Evolutionary conservation across 2,888 invertebrate genomes (phyloP).

Genomic region (Acanthosepion esculentum): DNA sequence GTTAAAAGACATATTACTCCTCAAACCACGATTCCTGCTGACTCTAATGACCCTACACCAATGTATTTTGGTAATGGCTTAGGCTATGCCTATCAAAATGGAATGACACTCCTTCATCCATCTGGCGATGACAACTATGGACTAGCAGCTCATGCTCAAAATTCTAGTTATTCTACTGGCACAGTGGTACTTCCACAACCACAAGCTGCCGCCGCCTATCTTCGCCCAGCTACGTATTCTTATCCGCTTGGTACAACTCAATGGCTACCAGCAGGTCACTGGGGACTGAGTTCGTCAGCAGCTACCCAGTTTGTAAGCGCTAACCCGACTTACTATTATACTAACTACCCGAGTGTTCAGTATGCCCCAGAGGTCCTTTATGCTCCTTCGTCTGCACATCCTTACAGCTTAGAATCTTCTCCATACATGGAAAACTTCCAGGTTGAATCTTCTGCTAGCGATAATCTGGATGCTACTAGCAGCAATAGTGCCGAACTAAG

Average conservation of each 20-base stretch:
- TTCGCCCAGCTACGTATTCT: neutral
- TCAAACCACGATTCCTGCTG: neutral
- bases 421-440: neutral
- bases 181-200: neutral
- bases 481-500: neutral
- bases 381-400: neutral
- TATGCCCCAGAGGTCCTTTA: constrained; percentile 38
- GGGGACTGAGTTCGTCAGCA: neutral
- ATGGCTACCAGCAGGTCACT: constrained; percentile 6
- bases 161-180: neutral
- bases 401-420: neutral
- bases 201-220: neutral
- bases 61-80: neutral
- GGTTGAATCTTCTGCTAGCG: neutral
- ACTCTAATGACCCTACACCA: neutral
- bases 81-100: constrained; percentile 39
- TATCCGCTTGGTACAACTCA: neutral
- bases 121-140: neutral
- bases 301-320: neutral
- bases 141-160: neutral
- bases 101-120: neutral
- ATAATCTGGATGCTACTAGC: neutral
- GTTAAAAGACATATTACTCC: constrained; percentile 24
- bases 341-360: constrained; percentile 35
- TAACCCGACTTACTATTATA: constrained; percentile 37